Conservation (phyloP, 2,888 invertebrate genomes). For the Chromoteleia sp. region DNA sequence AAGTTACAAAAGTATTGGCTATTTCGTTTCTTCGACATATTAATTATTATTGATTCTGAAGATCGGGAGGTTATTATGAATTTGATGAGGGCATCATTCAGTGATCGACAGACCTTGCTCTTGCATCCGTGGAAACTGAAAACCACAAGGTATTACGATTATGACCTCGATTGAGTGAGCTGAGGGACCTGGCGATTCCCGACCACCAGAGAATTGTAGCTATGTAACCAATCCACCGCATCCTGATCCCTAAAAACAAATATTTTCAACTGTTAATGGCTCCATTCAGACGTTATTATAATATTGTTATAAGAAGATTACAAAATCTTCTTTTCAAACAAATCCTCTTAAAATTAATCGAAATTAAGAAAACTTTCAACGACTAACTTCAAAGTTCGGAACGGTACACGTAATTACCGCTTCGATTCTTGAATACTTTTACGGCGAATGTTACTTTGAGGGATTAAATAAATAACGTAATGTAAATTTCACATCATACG, state of each 20-base stretch:
- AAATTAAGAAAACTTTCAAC: constrained; percentile 3
- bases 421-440: background rate
- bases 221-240: constrained; percentile 85
- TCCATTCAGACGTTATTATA: background rate
- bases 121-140: constrained; percentile 69
- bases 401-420: constrained; percentile 6
- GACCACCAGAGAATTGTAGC: constrained; percentile 85
- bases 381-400: constrained; percentile 15
- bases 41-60: background rate
- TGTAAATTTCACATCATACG: too few species aligned
- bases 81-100: constrained; percentile 35
- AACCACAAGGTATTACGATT: constrained; percentile 79
- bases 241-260: constrained; percentile 83
- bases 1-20: background rate
- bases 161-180: constrained; percentile 84
- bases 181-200: constrained; percentile 84
- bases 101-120: constrained; percentile 64
- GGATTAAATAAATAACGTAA: background rate
- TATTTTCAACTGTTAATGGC: constrained; percentile 8
- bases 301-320: background rate
- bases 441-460: constrained; percentile 7
- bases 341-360: too few species aligned
- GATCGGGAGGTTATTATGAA: constrained; percentile 7
- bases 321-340: constrained; percentile 4
- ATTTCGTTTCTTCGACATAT: constrained; percentile 8